These are phyloP conservation scores for Endotricha flammealis DNA, from an alignment of 2,888 invertebrate species.

Conservation along the genomic window DNA sequence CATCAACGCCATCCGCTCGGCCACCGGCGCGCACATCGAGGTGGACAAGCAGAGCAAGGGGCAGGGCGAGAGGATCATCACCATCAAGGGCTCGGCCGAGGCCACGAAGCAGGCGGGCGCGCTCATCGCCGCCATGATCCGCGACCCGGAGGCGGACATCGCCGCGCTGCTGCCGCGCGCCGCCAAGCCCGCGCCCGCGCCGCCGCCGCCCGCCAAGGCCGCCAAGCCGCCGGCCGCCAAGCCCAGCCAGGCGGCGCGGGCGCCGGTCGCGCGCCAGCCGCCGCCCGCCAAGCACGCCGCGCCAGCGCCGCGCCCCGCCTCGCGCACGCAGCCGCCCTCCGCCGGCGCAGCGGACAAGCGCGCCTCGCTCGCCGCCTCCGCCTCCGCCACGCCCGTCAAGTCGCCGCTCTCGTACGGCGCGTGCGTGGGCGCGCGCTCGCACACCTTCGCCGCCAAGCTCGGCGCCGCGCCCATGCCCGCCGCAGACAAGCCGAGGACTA, in stretches of 20 bases:
- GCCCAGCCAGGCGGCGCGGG: conserved; percentile 41
- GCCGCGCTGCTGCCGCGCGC: conserved; percentile 87
- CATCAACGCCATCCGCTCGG: conserved; percentile 97
- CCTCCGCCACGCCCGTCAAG: conserved; percentile 34
- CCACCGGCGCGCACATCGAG: conserved; percentile 98
- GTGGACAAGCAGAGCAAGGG: conserved; percentile 98
- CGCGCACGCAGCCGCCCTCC: conserved; percentile 45
- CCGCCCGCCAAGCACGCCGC: conserved; percentile 42
- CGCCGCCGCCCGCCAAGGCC: conserved; percentile 75
- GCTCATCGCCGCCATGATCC: conserved; percentile 93
- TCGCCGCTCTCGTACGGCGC: conserved; percentile 72
- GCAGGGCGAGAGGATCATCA: conserved; percentile 95
- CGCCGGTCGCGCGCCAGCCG: conserved; percentile 43
- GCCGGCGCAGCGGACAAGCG: conserved; percentile 46
- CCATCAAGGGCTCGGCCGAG: conserved; percentile 95
- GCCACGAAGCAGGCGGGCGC: conserved; percentile 95
- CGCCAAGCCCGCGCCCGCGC: conserved; percentile 71
- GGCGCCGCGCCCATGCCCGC: conserved; percentile 63
- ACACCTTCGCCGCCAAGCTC: conserved; percentile 86
- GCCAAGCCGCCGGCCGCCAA: conserved; percentile 57
- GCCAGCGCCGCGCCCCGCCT: conserved; percentile 56
- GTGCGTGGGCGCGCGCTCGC: conserved; percentile 78
- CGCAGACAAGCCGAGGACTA: conserved; percentile 9
- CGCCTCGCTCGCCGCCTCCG: conserved; percentile 36
- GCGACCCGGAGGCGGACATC: conserved; percentile 96